phyloP scores from a whole-genome alignment of 2,888 invertebrate species.

The Selenia dentaria region DNA sequence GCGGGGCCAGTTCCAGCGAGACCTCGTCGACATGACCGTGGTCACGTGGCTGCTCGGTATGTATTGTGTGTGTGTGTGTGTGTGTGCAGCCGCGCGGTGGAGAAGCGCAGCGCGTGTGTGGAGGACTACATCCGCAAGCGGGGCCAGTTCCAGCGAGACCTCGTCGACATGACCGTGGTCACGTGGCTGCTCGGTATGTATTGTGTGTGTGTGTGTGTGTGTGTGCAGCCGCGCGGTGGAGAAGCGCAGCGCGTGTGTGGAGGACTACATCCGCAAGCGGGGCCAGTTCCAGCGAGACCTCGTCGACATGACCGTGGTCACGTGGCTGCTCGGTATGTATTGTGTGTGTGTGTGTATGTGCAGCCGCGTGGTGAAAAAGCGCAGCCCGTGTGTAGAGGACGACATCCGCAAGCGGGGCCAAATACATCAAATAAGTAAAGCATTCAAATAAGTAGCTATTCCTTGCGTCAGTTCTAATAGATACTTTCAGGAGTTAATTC shows the following conservation, averaged over 20 bases:
- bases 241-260: constrained; percentile 5
- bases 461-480: too few species aligned
- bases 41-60: constrained; percentile 61
- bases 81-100: constrained; percentile 18
- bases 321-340: constrained; percentile 63
- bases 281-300: constrained; percentile 49
- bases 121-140: constrained; percentile 59
- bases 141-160: constrained; percentile 45
- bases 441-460: too few species aligned
- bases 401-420: constrained; percentile 52
- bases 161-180: constrained; percentile 49
- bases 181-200: constrained; percentile 63
- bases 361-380: constrained; percentile 19
- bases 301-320: constrained; percentile 47
- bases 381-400: constrained; percentile 36
- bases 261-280: constrained; percentile 59
- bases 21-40: constrained; percentile 49
- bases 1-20: constrained; percentile 50
- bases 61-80: too few species aligned
- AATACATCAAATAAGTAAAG: too few species aligned
- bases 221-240: constrained; percentile 19
- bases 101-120: constrained; percentile 6
- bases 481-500: too few species aligned
- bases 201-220: too few species aligned
- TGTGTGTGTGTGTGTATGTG: too few species aligned